Percentiles rank a stretch among this genome's conserved stretches.
These are phyloP conservation scores for Hypotaenidia philippensis DNA, from an alignment of 2,797 vertebrate genomes.

Conservation along the genomic window DNA sequence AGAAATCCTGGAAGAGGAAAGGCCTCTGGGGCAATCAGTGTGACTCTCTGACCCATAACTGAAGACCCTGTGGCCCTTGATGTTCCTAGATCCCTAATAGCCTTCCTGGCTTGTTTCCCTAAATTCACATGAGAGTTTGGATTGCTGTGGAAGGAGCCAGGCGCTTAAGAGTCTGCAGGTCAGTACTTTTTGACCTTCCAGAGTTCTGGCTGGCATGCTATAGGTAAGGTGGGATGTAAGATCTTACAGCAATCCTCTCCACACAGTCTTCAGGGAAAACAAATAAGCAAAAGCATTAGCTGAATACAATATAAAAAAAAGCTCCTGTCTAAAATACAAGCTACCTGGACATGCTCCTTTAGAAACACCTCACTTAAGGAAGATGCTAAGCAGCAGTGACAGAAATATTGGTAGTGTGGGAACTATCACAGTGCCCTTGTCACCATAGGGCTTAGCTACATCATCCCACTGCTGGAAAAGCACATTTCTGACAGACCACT, in stretches of 20 bases:
- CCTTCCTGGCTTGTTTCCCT: background rate
- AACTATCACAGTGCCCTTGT: background rate
- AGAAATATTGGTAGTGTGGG: background rate
- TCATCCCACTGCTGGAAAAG: background rate
- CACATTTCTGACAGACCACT: background rate
- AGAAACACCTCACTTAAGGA: background rate
- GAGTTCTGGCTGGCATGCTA: background rate
- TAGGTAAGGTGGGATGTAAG: background rate
- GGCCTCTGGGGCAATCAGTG: background rate
- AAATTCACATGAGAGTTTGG: background rate
- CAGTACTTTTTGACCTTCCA: background rate
- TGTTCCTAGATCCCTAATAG: background rate
- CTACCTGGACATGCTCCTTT: background rate
- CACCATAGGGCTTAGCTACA: background rate
- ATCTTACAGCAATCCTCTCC: background rate
- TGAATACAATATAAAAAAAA: background rate
- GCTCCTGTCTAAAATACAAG: background rate
- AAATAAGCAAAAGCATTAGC: background rate
- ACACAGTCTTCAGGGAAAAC: background rate
- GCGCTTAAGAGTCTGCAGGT: background rate
- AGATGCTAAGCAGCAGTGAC: background rate
- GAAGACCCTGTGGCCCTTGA: background rate
- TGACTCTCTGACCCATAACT: background rate
- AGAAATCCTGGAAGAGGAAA: background rate
- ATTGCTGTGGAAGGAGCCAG: background rate